A percentile compares a stretch with the other conserved stretches of the same genome.
phyloP scores from a whole-genome alignment of 2,113 vertebrate genomes.

The Isurus oxyrinchus region DNA sequence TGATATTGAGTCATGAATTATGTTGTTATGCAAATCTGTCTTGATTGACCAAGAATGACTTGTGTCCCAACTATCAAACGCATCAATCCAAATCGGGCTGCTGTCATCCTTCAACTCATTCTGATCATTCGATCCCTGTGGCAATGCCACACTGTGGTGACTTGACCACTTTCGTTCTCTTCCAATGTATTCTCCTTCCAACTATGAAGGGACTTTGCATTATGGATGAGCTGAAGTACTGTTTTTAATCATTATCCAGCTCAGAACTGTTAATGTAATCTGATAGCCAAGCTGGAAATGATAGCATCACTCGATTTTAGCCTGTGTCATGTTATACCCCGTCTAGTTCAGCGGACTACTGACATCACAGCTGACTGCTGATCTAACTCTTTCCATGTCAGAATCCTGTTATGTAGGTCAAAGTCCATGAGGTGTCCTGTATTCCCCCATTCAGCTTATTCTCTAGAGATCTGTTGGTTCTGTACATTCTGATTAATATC shows the following conservation, averaged over 20 bases:
- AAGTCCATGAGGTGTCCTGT: background rate
- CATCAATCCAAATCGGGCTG: background rate
- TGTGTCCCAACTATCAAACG: too few relatives aligned
- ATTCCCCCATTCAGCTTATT: background rate
- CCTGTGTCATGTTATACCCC: background rate
- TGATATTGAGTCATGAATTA: background rate
- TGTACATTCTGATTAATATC: background rate
- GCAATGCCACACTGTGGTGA: background rate
- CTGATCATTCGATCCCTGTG: background rate
- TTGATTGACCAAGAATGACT: background rate
- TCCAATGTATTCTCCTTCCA: background rate
- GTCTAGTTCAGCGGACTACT: background rate
- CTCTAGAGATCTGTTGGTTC: too few relatives aligned
- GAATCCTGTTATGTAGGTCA: background rate
- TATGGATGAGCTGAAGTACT: conserved; percentile 1
- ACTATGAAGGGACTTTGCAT: background rate
- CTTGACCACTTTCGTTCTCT: background rate
- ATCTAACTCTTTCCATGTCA: conserved; percentile 11
- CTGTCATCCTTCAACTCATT: background rate
- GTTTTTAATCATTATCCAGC: conserved; percentile 13
- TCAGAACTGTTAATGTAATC: background rate
- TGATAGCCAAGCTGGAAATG: background rate
- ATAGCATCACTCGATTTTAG: background rate
- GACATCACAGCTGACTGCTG: background rate
- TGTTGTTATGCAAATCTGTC: background rate